Base-by-base conservation (phyloP, 1,140 invertebrate species). In the Hycleus cichorii region DNA sequence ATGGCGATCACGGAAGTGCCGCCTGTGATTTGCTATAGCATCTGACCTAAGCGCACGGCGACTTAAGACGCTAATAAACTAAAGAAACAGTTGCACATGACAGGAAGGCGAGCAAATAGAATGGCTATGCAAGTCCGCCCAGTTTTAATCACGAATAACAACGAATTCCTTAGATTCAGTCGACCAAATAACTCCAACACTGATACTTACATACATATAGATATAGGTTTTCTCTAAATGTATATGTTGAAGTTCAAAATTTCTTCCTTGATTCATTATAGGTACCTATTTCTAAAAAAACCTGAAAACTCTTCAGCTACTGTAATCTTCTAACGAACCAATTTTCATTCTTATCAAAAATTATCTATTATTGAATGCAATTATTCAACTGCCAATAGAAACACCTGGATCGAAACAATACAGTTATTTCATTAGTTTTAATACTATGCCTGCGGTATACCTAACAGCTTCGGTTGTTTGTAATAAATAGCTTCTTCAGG, bases 91-190 rank as follows among this genome's bases (percentile, higher is more conserved):
- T 64, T 64, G 63, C 63, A 64, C 63, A 64, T 64, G 63, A 64
- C 63, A 53, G 63, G 60, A 65, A 65, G 58, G 64, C 60, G 61
- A 63, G 56, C 61, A 63, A 62, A 65, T 65, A 58, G 60, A 65
- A 62, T 54, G 60, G 57, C 50, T 54, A 62, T 58, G 63, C 57
- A 59, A 42, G 57, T 65, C 47, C 65, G 65, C 65, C 65, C 63
- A 67, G 63, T 62, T 62, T 55, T 64, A 63, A 67, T 67, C 65
- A 67, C 65, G 65, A 67, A 64, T 63, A 58, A 59, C 60, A 56
- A 58, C 58, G 58, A 63, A 67, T 67, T 65, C 65, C 65, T 52
- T 26, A 38, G 27, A 59, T 58, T 59, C 65, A 67, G 56, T 67
- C 60, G 62, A 67, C 55, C 65, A 62, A 59, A 56, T 49, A 47